Conservation (phyloP, 2,888 invertebrate species). For the Ryuthela nishihirai region DNA sequence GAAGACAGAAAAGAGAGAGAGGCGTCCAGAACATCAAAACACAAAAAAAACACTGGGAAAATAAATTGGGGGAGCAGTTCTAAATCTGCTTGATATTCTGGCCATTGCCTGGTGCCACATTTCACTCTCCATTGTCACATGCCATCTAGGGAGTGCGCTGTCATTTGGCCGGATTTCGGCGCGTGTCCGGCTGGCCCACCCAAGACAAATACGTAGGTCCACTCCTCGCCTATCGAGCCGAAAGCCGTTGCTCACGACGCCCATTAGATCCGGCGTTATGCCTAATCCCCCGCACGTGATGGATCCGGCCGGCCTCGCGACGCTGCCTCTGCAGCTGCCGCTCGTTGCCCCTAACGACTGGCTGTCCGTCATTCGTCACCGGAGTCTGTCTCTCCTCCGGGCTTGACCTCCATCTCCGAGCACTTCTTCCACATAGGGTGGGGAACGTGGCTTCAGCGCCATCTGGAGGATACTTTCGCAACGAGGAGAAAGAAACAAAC, state of each 20-base stretch:
- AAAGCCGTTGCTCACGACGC: conserved; percentile 38
- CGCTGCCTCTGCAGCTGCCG: too few species aligned
- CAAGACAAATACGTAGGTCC: conserved; percentile 33
- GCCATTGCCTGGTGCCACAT: conserved; percentile 24
- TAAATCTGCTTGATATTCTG: conserved; percentile 34
- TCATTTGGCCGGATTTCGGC: conserved; percentile 35
- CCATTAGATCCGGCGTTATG: conserved; percentile 38
- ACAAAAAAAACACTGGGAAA: too few species aligned
- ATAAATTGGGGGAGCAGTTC: too few species aligned
- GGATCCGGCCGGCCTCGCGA: conserved; percentile 20
- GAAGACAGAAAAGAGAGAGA: too few species aligned
- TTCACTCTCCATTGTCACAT: conserved; percentile 12
- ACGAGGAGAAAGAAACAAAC: too few species aligned
- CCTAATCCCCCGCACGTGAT: conserved; percentile 38
- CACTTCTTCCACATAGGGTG: conserved; percentile 20
- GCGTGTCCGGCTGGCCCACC: conserved; percentile 12
- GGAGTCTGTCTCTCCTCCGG: conserved; percentile 19
- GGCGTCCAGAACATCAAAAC: too few species aligned
- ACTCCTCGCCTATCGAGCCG: conserved; percentile 38
- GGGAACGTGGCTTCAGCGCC: background rate
- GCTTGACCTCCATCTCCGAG: conserved; percentile 31
- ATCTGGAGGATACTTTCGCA: too few species aligned
- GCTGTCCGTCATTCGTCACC: conserved; percentile 38
- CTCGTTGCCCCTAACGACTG: conserved; percentile 36
- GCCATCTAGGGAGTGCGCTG: conserved; percentile 12